phyloP scores from a whole-genome alignment of 92 coral and sea anemone genomes.

The Metridium senile region DNA sequence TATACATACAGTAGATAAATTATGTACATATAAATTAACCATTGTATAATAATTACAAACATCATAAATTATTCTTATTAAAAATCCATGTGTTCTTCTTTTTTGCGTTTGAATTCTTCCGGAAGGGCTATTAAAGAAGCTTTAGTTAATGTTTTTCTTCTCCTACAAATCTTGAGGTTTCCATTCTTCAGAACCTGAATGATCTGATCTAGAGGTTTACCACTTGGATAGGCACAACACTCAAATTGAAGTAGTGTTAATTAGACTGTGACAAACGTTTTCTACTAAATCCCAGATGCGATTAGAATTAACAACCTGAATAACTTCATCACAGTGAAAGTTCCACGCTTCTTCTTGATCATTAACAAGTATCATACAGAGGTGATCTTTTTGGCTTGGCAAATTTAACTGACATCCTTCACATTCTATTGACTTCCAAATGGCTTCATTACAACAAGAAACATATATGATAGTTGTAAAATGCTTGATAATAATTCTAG shows the following conservation, averaged over 20 bases:
- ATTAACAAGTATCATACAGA: conserved; percentile 20
- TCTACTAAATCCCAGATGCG: conserved; percentile 7
- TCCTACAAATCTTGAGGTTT: background rate
- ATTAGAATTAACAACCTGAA: conserved; percentile 16
- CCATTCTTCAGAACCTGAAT: background rate
- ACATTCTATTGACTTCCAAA: conserved; percentile 12
- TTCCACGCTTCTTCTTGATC: conserved; percentile 41
- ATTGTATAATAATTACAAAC: too few species aligned
- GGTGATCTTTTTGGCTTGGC: conserved; percentile 37
- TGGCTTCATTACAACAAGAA: conserved; percentile 9
- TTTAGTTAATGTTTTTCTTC: background rate
- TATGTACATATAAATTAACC: too few species aligned
- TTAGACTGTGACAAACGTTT: conserved; percentile 19
- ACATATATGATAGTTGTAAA: conserved; percentile 33
- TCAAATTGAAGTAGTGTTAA: conserved; percentile 12
- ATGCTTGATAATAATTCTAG: conserved; percentile 14
- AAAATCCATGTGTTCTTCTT: background rate
- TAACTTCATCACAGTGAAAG: conserved; percentile 20
- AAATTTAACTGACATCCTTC: conserved; percentile 30
- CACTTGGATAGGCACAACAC: background rate
- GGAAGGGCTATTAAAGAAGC: background rate
- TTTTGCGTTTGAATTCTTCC: background rate
- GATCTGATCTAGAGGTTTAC: background rate
- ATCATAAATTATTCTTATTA: too few species aligned
- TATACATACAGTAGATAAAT: too few species aligned